Percentiles rank a stretch among this genome's conserved stretches.
These are phyloP conservation scores for Vannuccia rotundouncinata DNA, from an alignment of 2,888 invertebrate genomes.

Conservation along the genomic window DNA sequence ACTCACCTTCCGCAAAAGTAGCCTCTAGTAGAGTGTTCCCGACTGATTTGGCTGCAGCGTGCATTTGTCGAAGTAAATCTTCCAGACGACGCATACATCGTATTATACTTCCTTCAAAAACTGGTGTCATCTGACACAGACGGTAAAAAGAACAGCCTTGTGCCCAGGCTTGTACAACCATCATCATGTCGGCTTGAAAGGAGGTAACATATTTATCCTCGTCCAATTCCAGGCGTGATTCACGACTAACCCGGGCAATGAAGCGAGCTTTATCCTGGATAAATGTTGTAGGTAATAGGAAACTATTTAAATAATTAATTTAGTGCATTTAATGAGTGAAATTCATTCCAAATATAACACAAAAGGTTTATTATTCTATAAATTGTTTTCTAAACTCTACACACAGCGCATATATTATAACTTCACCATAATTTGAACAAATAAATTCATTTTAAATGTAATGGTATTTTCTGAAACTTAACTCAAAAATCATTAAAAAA, in stretches of 20 bases:
- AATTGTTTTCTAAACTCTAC: too few species aligned
- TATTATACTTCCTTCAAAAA: conserved; percentile 83
- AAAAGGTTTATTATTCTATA: too few species aligned
- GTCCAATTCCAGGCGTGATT: conserved; percentile 64
- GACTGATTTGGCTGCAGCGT: conserved; percentile 89
- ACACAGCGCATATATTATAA: too few species aligned
- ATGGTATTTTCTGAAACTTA: too few species aligned
- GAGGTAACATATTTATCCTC: conserved; percentile 82
- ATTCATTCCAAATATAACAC: too few species aligned
- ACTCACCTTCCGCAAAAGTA: conserved; percentile 79
- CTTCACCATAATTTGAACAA: too few species aligned
- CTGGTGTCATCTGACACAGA: conserved; percentile 89
- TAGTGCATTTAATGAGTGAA: too few species aligned
- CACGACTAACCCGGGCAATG: conserved; percentile 75
- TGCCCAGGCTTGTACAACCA: conserved; percentile 90
- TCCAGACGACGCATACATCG: conserved; percentile 90
- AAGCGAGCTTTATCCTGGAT: conserved; percentile 59
- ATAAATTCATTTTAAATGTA: too few species aligned
- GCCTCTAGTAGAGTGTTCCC: conserved; percentile 90
- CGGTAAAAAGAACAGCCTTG: conserved; percentile 82
- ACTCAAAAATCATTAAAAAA: too few species aligned
- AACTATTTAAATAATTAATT: too few species aligned
- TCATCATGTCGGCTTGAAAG: conserved; percentile 92
- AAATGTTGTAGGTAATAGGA: too few species aligned
- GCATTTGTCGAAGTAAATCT: conserved; percentile 86